These are phyloP conservation scores for Rhincodon typus DNA, from an alignment of 2,797 vertebrate species.

Conservation along the genomic window DNA sequence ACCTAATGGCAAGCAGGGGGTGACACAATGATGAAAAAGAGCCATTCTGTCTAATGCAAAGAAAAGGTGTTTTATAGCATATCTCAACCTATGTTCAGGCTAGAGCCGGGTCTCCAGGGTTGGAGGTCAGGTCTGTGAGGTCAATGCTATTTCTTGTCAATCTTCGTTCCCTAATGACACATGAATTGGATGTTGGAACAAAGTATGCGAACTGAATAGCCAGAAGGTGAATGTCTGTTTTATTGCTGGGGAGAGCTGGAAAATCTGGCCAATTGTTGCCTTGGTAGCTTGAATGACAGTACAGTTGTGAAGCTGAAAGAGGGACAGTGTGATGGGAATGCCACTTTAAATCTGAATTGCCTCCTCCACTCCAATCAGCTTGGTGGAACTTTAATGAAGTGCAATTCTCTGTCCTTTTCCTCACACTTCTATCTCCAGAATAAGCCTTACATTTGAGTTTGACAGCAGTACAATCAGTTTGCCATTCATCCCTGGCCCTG, in stretches of 20 bases:
- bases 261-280: constrained; percentile 72
- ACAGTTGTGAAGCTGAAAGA: constrained; percentile 76
- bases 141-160: constrained; percentile 77
- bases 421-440: constrained; percentile 89
- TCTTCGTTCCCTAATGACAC: constrained; percentile 72
- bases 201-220: constrained; percentile 73
- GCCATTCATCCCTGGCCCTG: constrained; percentile 94
- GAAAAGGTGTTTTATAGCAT: constrained; percentile 72
- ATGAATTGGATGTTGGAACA: constrained; percentile 74
- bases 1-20: constrained; percentile 69
- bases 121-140: constrained; percentile 75
- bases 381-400: constrained; percentile 99
- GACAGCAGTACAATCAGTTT: constrained; percentile 99
- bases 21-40: constrained; percentile 68
- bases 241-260: constrained; percentile 70
- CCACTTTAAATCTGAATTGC: constrained; percentile 92
- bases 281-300: constrained; percentile 77
- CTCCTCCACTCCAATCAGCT: constrained; percentile 99
- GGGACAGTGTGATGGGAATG: constrained; percentile 84
- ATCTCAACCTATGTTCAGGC: constrained; percentile 68
- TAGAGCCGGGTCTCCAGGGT: constrained; percentile 66
- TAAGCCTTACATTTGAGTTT: constrained; percentile 96
- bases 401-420: constrained; percentile 83
- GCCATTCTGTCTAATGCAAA: constrained; percentile 71
- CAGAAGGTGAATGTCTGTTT: constrained; percentile 75